phyloP scores from a whole-genome alignment of 2,888 invertebrate species.

The Cerceris ruficornis region DNA sequence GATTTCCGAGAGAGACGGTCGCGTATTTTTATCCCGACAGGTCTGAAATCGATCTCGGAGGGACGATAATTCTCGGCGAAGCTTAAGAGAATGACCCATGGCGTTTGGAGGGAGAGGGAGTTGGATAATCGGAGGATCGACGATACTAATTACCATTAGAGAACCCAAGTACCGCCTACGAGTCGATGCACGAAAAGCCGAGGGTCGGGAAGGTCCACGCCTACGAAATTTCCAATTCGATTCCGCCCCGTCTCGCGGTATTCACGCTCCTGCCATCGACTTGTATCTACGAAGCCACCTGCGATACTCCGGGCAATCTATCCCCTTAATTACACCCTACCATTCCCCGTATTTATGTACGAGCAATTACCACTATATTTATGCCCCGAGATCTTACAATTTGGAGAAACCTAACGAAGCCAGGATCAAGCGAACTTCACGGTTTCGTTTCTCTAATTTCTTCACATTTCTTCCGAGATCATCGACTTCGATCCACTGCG shows the following conservation, averaged over 20 bases:
- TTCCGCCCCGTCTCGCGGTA: constrained; percentile 39
- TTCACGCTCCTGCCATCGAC: constrained; percentile 26
- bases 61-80: not conserved
- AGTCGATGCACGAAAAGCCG: not conserved
- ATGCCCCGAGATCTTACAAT: not conserved
- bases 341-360: constrained; percentile 10
- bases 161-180: not conserved
- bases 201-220: constrained; percentile 43
- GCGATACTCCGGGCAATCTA: constrained; percentile 54
- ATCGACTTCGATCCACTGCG: too few species aligned
- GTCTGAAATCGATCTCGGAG: too few species aligned
- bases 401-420: too few species aligned
- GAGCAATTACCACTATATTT: constrained; percentile 33
- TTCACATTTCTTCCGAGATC: too few species aligned
- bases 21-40: too few species aligned
- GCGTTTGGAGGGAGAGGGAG: not conserved
- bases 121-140: not conserved
- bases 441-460: too few species aligned
- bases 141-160: not conserved
- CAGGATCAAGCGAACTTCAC: too few species aligned
- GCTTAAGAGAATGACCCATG: not conserved
- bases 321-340: constrained; percentile 54
- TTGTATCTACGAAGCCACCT: constrained; percentile 39
- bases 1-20: too few species aligned
- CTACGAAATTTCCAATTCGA: constrained; percentile 56